A percentile compares a stretch with the other conserved stretches of the same genome.
Evolutionary conservation across 2,797 vertebrate species (phyloP).

Genomic region (Kryptopterus vitreolus): DNA sequence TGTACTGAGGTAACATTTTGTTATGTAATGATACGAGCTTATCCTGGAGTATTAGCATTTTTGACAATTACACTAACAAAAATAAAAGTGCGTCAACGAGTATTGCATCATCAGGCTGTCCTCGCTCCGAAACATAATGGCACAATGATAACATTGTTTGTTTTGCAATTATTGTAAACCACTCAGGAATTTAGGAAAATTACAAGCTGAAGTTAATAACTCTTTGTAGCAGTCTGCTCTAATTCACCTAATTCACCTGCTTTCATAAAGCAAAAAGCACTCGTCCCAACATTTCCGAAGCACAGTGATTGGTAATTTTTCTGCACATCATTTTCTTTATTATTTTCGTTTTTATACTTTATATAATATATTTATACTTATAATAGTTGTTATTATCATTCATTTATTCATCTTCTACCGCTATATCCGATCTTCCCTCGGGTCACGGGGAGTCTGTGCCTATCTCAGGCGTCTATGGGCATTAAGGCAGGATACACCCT

Average conservation of each 20-base stretch:
- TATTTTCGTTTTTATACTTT: no score
- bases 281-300: no score
- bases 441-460: no score
- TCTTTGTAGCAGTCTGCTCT: background rate
- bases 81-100: background rate
- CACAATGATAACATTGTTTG: background rate
- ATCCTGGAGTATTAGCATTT: no score
- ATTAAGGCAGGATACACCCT: no score
- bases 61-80: background rate
- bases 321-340: no score
- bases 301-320: background rate
- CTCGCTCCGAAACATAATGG: background rate
- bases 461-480: no score
- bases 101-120: background rate
- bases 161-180: background rate
- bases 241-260: background rate
- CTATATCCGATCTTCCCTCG: no score
- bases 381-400: no score
- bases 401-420: no score
- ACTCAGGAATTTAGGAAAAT: background rate
- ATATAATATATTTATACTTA: no score
- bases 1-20: background rate
- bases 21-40: background rate
- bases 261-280: background rate
- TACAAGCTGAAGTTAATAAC: background rate